Evolutionary conservation across 2,888 invertebrate species (phyloP).

Genomic region (Vandiemenella viatica): DNA sequence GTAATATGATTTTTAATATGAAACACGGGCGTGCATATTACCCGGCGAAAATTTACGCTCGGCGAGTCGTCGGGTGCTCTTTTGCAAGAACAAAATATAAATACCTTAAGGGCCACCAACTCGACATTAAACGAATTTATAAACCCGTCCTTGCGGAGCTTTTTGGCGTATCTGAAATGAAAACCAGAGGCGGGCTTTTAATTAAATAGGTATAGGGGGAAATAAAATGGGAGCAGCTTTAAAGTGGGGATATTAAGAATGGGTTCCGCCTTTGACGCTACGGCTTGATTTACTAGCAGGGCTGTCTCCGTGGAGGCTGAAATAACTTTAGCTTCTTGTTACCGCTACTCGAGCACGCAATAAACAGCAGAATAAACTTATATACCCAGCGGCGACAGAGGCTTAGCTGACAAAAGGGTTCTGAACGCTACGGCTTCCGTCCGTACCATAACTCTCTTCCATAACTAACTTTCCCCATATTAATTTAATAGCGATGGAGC

Average conservation of each 20-base stretch:
- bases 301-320: neutral
- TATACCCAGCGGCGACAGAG: too few relatives aligned
- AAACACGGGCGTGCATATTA: too few relatives aligned
- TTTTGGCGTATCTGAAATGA: neutral
- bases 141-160: neutral
- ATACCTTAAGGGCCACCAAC: neutral
- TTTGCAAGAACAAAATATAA: neutral
- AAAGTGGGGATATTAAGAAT: too few relatives aligned
- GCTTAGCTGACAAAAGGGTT: too few relatives aligned
- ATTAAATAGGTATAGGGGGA: neutral
- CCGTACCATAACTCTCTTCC: too few relatives aligned
- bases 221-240: too few relatives aligned
- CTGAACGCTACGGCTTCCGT: too few relatives aligned
- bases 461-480: too few relatives aligned
- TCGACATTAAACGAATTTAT: neutral
- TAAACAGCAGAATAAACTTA: too few relatives aligned
- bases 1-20: neutral
- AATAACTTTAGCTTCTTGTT: too few relatives aligned
- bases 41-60: neutral
- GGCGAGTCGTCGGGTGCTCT: neutral
- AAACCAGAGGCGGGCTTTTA: neutral
- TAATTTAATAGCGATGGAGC: too few relatives aligned
- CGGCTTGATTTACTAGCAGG: neutral
- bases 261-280: neutral
- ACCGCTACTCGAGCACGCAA: too few relatives aligned